Conservation (phyloP, 2,113 vertebrate species). For the Myrmecobius fasciatus region DNA sequence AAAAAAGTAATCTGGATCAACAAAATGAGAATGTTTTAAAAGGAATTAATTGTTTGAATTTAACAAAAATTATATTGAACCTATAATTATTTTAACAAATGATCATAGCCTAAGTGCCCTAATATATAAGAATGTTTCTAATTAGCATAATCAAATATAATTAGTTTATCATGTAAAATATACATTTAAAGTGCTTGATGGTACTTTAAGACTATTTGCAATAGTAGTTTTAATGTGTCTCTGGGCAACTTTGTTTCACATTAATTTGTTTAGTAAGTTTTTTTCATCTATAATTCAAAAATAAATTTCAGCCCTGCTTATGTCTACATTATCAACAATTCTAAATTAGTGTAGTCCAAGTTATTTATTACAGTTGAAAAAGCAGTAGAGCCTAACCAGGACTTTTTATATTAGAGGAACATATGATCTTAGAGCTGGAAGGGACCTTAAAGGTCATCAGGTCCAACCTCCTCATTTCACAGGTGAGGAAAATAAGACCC, state of each 20-base stretch:
- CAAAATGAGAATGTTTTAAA: not conserved
- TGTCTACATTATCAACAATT: not conserved
- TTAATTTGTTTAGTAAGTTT: not conserved
- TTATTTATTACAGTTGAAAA: not conserved
- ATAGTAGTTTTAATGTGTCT: not conserved
- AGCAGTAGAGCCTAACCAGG: not conserved
- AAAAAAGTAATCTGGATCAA: not conserved
- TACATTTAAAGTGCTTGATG: conserved; percentile 25
- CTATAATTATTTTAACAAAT: not conserved
- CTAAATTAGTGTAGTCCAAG: not conserved
- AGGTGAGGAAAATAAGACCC: not conserved
- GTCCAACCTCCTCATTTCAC: not conserved
- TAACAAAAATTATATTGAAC: not conserved
- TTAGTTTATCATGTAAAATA: not conserved
- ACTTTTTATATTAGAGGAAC: conserved; percentile 7
- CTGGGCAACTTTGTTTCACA: not conserved
- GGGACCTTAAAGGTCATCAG: not conserved
- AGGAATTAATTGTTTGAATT: not conserved
- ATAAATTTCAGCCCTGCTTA: not conserved
- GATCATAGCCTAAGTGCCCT: not conserved
- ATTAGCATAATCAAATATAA: not conserved
- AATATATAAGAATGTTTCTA: not conserved
- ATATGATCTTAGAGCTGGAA: conserved; percentile 1
- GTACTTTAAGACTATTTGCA: not conserved
- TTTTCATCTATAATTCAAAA: not conserved